These are phyloP conservation scores for Spongia lamella DNA, from an alignment of 37 sponge, comb jelly and placozoan species.

Conservation along the genomic window DNA sequence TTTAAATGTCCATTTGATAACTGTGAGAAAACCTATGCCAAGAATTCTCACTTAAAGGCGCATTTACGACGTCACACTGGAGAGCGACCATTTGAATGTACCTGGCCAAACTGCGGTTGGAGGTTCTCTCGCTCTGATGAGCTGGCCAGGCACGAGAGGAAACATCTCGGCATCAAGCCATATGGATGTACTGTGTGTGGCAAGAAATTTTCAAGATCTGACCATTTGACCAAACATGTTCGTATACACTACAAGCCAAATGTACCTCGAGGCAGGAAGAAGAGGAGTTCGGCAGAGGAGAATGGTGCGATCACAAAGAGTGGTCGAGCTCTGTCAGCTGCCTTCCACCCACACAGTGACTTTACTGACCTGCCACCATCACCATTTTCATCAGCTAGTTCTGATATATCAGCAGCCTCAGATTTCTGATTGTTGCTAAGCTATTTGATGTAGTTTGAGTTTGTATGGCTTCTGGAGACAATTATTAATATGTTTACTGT, in stretches of 20 bases:
- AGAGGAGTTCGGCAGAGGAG: too few relatives aligned
- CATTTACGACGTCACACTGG: constrained; percentile 88
- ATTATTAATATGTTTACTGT: too few relatives aligned
- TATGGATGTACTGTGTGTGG: constrained; percentile 83
- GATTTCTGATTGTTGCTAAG: too few relatives aligned
- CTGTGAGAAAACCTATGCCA: constrained; percentile 83
- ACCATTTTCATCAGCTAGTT: too few relatives aligned
- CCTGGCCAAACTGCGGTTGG: constrained; percentile 88
- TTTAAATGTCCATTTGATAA: constrained; percentile 69
- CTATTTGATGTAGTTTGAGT: too few relatives aligned
- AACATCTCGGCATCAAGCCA: constrained; percentile 87
- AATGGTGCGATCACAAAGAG: too few relatives aligned
- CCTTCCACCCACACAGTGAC: too few relatives aligned
- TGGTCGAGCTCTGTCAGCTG: too few relatives aligned
- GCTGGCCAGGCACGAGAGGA: constrained; percentile 82
- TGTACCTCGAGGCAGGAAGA: constrained; percentile 55
- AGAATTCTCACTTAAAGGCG: constrained; percentile 85
- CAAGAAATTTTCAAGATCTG: constrained; percentile 86
- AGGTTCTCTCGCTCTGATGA: constrained; percentile 90
- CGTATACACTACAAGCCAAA: constrained; percentile 80
- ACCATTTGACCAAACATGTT: constrained; percentile 88
- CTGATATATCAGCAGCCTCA: too few relatives aligned
- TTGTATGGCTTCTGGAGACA: too few relatives aligned
- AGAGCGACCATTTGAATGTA: constrained; percentile 87
- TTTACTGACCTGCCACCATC: too few relatives aligned